Percentiles rank a stretch among this genome's conserved stretches.
Conservation (phyloP, 2,113 vertebrate genomes). For the Archocentrus centrarchus region DNA sequence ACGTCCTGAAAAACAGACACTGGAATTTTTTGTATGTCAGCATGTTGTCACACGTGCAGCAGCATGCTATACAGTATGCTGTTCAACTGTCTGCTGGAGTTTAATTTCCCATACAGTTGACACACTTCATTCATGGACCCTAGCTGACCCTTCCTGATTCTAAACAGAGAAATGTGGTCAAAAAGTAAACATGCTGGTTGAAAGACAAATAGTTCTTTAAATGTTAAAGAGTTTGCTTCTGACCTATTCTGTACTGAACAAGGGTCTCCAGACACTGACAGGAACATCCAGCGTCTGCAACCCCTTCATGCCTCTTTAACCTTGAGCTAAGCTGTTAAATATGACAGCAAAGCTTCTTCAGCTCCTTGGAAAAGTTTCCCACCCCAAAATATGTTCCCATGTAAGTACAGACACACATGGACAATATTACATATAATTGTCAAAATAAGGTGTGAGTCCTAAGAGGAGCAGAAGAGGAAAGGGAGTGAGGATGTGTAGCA, state of each 20-base stretch:
- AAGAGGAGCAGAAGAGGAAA: no score
- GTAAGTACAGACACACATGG: background rate
- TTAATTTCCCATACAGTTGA: background rate
- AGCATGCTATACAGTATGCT: no score
- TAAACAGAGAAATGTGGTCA: background rate
- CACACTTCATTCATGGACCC: conserved; percentile 8
- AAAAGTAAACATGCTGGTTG: background rate
- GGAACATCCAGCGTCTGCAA: background rate
- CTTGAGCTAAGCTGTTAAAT: background rate
- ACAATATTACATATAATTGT: background rate
- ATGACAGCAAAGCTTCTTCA: background rate
- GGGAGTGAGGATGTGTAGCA: no score
- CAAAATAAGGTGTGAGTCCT: background rate
- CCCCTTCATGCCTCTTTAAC: background rate
- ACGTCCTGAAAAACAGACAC: background rate
- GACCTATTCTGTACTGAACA: no score
- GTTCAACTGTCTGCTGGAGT: background rate
- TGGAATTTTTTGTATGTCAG: background rate
- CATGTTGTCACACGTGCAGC: background rate
- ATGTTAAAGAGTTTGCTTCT: background rate
- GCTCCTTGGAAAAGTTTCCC: background rate
- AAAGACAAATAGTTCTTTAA: conserved; percentile 1
- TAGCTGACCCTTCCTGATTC: background rate
- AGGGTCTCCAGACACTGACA: background rate
- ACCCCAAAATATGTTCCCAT: background rate